Percentiles rank a stretch among this genome's conserved stretches.
phyloP scores from a whole-genome alignment of 2,113 vertebrate genomes.

The Apistogramma diplotaenia region DNA sequence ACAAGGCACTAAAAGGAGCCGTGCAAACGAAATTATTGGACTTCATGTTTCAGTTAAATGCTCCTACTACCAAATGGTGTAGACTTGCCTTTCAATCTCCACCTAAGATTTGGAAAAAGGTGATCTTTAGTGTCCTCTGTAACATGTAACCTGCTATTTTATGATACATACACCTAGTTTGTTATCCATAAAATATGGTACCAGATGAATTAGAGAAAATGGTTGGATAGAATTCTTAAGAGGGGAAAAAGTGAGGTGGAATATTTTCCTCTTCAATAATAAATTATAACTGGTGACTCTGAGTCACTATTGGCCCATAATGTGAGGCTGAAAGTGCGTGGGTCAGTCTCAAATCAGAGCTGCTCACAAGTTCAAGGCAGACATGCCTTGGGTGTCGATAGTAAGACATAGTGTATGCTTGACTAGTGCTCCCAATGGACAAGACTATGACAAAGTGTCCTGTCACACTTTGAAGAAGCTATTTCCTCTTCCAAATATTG shows the following conservation, averaged over 20 bases:
- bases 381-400: background rate
- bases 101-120: background rate
- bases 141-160: too few species aligned
- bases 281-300: background rate
- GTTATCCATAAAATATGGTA: background rate
- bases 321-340: background rate
- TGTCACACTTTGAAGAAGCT: conserved; percentile 44
- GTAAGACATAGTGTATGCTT: conserved; percentile 27
- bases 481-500: conserved; percentile 47
- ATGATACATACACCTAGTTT: too few species aligned
- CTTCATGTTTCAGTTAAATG: background rate
- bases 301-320: background rate
- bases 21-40: background rate
- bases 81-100: background rate
- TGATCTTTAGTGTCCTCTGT: background rate
- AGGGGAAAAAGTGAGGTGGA: background rate
- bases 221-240: background rate
- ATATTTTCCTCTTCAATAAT: background rate
- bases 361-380: background rate
- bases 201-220: background rate
- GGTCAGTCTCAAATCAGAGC: background rate
- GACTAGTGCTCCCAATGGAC: conserved; percentile 11
- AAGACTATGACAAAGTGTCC: conserved; percentile 25
- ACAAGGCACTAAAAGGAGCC: background rate
- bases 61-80: background rate